Evolutionary conservation across 2,888 invertebrate species (phyloP).

Genomic region (Cordilura impudica): DNA sequence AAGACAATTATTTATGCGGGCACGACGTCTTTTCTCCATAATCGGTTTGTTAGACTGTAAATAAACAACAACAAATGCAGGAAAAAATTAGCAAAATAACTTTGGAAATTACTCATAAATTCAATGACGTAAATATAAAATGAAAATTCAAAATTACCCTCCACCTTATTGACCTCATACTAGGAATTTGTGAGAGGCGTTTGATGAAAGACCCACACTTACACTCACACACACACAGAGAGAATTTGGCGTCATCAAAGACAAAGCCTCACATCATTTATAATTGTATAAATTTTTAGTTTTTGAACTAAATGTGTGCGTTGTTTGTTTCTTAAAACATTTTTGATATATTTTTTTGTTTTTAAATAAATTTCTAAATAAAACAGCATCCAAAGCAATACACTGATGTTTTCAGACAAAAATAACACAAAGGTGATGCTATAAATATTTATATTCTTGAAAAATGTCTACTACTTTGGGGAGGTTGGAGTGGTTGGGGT

Average conservation of each 20-base stretch:
- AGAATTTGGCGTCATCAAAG: neutral
- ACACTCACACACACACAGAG: no score
- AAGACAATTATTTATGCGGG: slow-evolving; percentile 92
- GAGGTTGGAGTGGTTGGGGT: neutral
- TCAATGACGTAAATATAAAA: neutral
- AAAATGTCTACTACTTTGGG: slow-evolving; percentile 11
- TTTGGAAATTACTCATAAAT: neutral
- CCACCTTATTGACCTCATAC: slow-evolving; percentile 45
- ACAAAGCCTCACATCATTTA: neutral
- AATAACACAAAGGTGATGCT: slow-evolving; percentile 61
- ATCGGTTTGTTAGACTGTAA: slow-evolving; percentile 94
- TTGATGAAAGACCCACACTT: neutral
- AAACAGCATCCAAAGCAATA: slow-evolving; percentile 55
- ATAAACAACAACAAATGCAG: slow-evolving; percentile 63
- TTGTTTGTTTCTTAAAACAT: neutral
- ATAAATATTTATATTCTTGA: slow-evolving; percentile 26
- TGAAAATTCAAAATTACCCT: slow-evolving; percentile 22
- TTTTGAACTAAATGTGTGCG: neutral
- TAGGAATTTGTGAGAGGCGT: slow-evolving; percentile 54
- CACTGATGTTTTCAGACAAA: slow-evolving; percentile 14
- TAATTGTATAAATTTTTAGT: neutral
- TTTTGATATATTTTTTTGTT: slow-evolving; percentile 21
- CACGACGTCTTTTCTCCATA: slow-evolving; percentile 93
- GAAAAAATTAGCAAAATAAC: slow-evolving; percentile 17
- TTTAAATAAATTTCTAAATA: slow-evolving; percentile 48